Conservation (phyloP, 2,113 vertebrate species). For the Sula dactylatra region DNA sequence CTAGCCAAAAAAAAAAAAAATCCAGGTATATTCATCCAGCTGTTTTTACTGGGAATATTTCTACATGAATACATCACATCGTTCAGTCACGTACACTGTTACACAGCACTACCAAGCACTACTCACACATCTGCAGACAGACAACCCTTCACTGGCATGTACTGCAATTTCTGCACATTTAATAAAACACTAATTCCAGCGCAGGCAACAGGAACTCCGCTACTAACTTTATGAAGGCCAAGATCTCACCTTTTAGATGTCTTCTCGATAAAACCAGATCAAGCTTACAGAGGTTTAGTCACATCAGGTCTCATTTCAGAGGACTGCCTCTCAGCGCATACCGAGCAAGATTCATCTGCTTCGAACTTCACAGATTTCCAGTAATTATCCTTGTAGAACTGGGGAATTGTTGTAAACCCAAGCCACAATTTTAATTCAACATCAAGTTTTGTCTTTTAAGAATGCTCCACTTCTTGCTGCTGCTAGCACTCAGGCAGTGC, state of each 20-base stretch:
- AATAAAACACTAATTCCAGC: background rate
- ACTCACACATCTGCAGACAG: background rate
- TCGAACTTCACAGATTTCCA: slow-evolving; percentile 32
- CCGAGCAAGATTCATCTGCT: background rate
- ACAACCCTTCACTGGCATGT: background rate
- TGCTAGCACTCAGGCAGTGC: slow-evolving; percentile 64
- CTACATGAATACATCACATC: background rate
- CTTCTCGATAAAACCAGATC: background rate
- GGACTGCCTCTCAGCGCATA: background rate
- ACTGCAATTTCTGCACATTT: background rate
- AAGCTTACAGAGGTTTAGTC: background rate
- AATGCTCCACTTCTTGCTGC: slow-evolving; percentile 31
- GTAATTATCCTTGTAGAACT: slow-evolving; percentile 10
- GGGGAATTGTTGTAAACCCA: slow-evolving; percentile 15
- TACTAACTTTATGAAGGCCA: background rate
- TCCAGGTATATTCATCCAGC: background rate
- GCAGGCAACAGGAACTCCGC: background rate
- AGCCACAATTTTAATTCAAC: background rate
- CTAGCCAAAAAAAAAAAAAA: slow-evolving; percentile 1
- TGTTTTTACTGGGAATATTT: background rate
- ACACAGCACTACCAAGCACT: background rate
- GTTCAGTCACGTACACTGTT: background rate
- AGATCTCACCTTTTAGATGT: background rate
- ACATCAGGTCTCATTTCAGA: background rate
- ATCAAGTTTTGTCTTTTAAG: background rate